Conservation (phyloP, 2,113 vertebrate species). For the Furnarius figulus region DNA sequence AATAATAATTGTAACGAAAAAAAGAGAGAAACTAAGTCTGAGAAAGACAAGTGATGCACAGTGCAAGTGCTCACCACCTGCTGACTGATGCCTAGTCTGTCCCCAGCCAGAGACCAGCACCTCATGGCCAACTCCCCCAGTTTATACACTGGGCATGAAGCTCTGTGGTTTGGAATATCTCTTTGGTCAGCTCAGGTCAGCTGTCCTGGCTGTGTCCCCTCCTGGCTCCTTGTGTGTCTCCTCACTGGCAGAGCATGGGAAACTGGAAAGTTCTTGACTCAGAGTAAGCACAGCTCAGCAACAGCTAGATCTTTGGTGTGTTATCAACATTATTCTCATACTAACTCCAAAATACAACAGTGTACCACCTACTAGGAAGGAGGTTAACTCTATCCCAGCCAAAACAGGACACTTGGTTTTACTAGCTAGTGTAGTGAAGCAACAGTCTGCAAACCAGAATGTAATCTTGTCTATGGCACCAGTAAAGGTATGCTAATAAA, state of each 20-base stretch:
- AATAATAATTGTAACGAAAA: neutral
- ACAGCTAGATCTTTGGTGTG: no score
- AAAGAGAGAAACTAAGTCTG: neutral
- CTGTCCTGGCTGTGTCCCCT: neutral
- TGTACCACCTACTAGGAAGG: neutral
- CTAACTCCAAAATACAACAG: neutral
- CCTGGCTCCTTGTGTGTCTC: neutral
- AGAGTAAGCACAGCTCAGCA: neutral
- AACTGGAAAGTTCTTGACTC: neutral
- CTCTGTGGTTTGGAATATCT: neutral
- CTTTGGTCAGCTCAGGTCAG: neutral
- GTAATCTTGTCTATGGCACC: neutral
- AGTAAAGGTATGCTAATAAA: neutral
- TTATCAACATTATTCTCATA: neutral
- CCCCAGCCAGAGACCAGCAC: rapidly evolving
- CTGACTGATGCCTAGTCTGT: neutral
- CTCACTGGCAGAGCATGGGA: rapidly evolving
- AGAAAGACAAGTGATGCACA: neutral
- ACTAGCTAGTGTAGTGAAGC: neutral
- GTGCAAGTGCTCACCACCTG: neutral
- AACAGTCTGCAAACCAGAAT: neutral
- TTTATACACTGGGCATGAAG: neutral
- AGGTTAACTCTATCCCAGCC: neutral
- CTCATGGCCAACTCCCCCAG: neutral
- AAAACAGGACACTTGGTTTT: neutral